These are phyloP conservation scores for Macrocentrus cingulum DNA, from an alignment of 1,140 invertebrate species.

Conservation along the genomic window DNA sequence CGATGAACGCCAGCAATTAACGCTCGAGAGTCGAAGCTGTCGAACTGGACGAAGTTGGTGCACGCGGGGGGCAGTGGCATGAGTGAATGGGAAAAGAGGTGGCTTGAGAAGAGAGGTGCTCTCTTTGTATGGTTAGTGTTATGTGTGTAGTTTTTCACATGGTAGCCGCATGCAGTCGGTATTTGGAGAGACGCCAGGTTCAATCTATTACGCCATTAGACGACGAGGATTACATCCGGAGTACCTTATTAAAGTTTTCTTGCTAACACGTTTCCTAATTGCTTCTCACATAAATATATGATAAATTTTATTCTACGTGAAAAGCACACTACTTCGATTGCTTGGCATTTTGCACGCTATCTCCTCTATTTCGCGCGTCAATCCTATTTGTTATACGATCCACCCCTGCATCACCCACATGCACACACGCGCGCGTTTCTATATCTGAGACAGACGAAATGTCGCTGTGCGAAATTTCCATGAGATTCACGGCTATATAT, in stretches of 20 bases:
- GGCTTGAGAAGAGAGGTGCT: too few species aligned
- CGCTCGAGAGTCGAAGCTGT: constrained; percentile 22
- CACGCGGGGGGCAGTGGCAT: not conserved
- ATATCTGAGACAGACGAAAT: not conserved
- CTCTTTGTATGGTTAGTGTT: not conserved
- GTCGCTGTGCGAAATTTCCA: not conserved
- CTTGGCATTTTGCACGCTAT: not conserved
- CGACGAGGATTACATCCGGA: constrained; percentile 28
- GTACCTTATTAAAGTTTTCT: constrained; percentile 29
- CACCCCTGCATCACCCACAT: not conserved
- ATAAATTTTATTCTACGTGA: constrained; percentile 9
- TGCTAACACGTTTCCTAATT: constrained; percentile 29
- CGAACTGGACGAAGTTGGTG: constrained; percentile 19
- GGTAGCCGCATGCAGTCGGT: constrained; percentile 16
- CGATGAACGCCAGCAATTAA: constrained; percentile 28
- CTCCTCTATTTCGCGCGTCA: too few species aligned
- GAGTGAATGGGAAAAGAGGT: not conserved
- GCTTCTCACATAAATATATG: constrained; percentile 30
- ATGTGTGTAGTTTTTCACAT: constrained; percentile 15
- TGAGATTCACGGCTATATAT: too few species aligned
- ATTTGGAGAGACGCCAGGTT: constrained; percentile 29
- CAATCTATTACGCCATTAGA: constrained; percentile 33
- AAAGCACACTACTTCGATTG: constrained; percentile 3
- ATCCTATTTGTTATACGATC: too few species aligned
- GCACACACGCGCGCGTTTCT: not conserved